A percentile compares a stretch with the other conserved stretches of the same genome.
These are phyloP conservation scores for Psilanteris sp. DNA, from an alignment of 1,140 invertebrate species.

Conservation along the genomic window DNA sequence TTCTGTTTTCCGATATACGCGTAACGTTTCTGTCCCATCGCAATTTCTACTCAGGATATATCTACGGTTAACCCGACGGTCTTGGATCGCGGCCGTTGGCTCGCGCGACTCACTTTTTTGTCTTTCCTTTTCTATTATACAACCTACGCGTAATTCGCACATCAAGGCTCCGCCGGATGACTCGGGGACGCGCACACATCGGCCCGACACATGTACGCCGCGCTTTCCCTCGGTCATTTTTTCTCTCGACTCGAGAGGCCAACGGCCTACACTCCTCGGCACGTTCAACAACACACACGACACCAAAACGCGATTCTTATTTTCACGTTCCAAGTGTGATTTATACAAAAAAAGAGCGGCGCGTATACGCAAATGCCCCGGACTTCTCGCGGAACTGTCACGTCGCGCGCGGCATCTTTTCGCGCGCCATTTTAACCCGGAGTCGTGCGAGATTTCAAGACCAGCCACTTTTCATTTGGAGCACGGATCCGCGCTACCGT, in stretches of 20 bases:
- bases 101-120: conserved; percentile 27
- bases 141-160: conserved; percentile 45
- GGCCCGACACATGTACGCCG: not conserved
- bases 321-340: conserved; percentile 10
- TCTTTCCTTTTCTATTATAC: conserved; percentile 56
- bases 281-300: not conserved
- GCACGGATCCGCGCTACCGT: too few species aligned
- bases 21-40: too few species aligned
- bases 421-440: too few species aligned
- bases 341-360: conserved; percentile 7
- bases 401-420: too few species aligned
- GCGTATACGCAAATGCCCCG: not conserved
- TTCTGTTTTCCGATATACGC: too few species aligned
- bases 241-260: conserved; percentile 10
- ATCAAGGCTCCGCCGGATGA: conserved; percentile 44
- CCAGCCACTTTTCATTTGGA: too few species aligned
- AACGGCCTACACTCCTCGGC: conserved; percentile 22
- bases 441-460: too few species aligned
- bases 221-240: conserved; percentile 35
- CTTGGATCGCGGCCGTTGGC: too few species aligned
- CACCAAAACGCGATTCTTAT: conserved; percentile 4
- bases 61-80: too few species aligned
- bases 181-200: conserved; percentile 30
- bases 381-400: too few species aligned
- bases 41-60: too few species aligned